Evolutionary conservation across 2,888 invertebrate species (phyloP).

Genomic region (Drosophila paramelanica): DNA sequence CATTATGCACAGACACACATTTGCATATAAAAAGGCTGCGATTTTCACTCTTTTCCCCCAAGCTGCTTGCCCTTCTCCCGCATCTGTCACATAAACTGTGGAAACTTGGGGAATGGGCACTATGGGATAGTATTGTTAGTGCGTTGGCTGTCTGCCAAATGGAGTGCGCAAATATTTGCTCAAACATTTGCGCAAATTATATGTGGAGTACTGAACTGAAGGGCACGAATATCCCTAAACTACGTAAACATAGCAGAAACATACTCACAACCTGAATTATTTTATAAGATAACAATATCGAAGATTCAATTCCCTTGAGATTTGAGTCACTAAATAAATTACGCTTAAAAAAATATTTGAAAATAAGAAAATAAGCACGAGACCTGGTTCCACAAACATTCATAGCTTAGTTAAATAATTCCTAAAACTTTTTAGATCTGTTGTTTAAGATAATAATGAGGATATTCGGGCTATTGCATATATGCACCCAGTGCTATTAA

Average conservation of each 20-base stretch:
- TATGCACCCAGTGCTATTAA: too few species aligned
- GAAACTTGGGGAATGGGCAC: constrained; percentile 17
- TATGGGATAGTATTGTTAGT: constrained; percentile 3
- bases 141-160: constrained; percentile 26
- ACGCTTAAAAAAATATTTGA: background rate
- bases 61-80: constrained; percentile 1
- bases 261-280: background rate
- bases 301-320: too few species aligned
- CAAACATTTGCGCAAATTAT: constrained; percentile 23
- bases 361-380: background rate
- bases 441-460: too few species aligned
- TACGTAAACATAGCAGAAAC: background rate
- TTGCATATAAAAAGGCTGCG: constrained; percentile 52
- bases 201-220: constrained; percentile 3
- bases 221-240: background rate
- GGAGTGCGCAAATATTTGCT: constrained; percentile 49
- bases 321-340: too few species aligned
- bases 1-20: constrained; percentile 64
- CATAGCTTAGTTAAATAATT: background rate
- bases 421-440: too few species aligned
- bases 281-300: background rate
- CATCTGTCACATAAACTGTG: constrained; percentile 22
- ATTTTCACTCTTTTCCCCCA: constrained; percentile 16
- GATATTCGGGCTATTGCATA: too few species aligned
- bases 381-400: too few species aligned